Conservation (phyloP, 2,113 vertebrate species). For the Triplophysa dalaica region DNA sequence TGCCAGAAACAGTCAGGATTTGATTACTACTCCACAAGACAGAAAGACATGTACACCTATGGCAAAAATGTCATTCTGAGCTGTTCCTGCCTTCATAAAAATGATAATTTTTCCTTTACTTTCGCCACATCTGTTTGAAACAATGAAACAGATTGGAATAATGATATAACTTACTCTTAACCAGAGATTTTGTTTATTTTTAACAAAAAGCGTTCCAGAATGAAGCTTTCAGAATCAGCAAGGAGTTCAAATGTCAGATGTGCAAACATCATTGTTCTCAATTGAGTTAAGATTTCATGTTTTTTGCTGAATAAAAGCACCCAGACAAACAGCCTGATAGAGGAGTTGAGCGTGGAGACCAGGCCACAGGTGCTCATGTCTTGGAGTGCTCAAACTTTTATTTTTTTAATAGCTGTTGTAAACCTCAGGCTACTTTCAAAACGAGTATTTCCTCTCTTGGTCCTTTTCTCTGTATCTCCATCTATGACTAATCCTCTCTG, state of each 20-base stretch:
- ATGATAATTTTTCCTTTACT: too few relatives aligned
- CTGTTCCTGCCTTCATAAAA: too few relatives aligned
- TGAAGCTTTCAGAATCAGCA: not conserved
- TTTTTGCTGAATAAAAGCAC: not conserved
- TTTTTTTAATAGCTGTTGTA: not conserved
- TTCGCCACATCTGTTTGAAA: too few relatives aligned
- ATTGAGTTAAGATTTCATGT: not conserved
- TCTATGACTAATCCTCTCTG: not conserved
- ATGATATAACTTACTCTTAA: too few relatives aligned
- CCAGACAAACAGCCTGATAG: not conserved
- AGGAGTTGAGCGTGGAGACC: not conserved
- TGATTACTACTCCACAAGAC: too few relatives aligned
- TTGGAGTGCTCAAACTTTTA: not conserved
- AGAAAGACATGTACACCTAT: too few relatives aligned
- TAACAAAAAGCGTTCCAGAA: not conserved
- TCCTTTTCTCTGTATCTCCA: constrained; percentile 9
- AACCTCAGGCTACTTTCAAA: not conserved
- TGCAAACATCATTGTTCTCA: not conserved
- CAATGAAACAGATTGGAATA: not conserved
- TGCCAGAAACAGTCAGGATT: too few relatives aligned
- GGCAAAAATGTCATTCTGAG: too few relatives aligned
- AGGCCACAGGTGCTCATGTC: constrained; percentile 17
- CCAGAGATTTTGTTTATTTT: too few relatives aligned
- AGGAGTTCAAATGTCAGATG: not conserved
- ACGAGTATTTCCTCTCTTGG: not conserved